Evolutionary conservation across 1,140 invertebrate genomes (phyloP).

Genomic region (Linepithema humile): DNA sequence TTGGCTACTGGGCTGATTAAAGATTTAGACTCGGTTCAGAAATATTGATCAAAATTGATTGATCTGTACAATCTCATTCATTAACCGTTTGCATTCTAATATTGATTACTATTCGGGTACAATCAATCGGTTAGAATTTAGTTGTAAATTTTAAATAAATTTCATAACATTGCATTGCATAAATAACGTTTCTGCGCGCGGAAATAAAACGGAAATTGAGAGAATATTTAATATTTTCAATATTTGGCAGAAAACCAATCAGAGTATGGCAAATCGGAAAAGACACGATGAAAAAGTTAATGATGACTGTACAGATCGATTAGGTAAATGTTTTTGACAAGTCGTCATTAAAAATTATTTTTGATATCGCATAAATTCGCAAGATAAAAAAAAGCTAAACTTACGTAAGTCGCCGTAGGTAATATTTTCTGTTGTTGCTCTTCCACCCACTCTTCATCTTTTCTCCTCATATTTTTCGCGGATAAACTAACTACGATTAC

Average conservation of each 20-base stretch:
- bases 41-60: not conserved
- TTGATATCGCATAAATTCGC: conserved; percentile 11
- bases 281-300: not conserved
- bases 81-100: conserved; percentile 27
- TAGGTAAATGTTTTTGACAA: conserved; percentile 15
- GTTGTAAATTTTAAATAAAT: not conserved
- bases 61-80: conserved; percentile 27
- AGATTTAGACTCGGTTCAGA: not conserved
- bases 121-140: not conserved
- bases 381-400: too few species aligned
- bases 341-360: not conserved
- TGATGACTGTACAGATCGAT: conserved; percentile 29
- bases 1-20: not conserved
- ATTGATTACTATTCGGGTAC: not conserved
- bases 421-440: conserved; percentile 14
- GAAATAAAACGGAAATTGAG: not conserved
- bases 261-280: not conserved
- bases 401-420: not conserved
- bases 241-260: not conserved
- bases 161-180: not conserved
- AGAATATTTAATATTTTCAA: not conserved
- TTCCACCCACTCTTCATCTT: conserved; percentile 10
- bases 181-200: not conserved
- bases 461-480: conserved; percentile 11
- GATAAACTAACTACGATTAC: conserved; percentile 52